Evolutionary conservation across 2,797 vertebrate species (phyloP).

Genomic region (Ibycter americanus): DNA sequence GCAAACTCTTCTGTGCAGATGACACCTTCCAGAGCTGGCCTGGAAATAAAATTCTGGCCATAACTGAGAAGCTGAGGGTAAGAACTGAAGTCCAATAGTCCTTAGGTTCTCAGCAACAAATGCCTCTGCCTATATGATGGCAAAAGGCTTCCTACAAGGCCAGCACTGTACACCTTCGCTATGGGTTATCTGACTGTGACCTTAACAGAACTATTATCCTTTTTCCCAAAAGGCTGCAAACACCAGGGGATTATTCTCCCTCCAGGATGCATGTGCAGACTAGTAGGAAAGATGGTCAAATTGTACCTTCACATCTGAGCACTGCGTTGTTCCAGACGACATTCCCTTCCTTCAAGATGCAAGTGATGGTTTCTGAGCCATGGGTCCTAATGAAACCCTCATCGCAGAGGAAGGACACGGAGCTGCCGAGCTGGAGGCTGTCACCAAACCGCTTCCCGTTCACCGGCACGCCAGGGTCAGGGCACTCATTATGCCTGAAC

Average conservation of each 20-base stretch:
- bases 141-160: not conserved
- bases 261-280: fast-evolving
- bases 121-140: fast-evolving
- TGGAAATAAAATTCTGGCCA: not conserved
- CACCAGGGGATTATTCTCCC: fast-evolving
- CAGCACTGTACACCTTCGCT: fast-evolving
- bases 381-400: slow-evolving; percentile 96
- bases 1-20: not conserved
- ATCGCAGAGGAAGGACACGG: slow-evolving; percentile 95
- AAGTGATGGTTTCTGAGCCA: slow-evolving; percentile 93
- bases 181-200: fast-evolving
- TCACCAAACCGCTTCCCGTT: slow-evolving; percentile 96
- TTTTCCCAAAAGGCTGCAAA: not conserved
- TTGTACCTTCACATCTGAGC: slow-evolving; percentile 92
- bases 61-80: not conserved
- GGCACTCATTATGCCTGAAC: slow-evolving; percentile 96
- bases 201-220: fast-evolving
- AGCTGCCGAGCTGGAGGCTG: slow-evolving; percentile 95
- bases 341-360: slow-evolving; percentile 94
- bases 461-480: slow-evolving; percentile 93
- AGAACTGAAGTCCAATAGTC: not conserved
- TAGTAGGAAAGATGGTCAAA: fast-evolving
- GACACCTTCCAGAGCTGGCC: not conserved
- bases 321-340: slow-evolving; percentile 97
- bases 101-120: not conserved